A percentile compares a stretch with the other conserved stretches of the same genome.
Evolutionary conservation across 2,888 invertebrate species (phyloP).

Genomic region (Ametastegia equiseti): DNA sequence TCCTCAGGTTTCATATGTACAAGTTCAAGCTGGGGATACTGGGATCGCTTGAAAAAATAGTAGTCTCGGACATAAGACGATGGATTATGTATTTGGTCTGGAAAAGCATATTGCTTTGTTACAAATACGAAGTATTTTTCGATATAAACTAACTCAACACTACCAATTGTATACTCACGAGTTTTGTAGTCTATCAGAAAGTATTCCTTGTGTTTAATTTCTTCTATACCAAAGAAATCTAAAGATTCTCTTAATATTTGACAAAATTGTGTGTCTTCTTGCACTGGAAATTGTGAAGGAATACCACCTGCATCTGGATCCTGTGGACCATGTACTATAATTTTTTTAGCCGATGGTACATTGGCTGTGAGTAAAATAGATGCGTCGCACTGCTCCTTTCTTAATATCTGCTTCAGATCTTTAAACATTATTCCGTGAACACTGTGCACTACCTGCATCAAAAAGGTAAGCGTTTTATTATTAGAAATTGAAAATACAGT

Average conservation of each 20-base stretch:
- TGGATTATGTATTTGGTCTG: constrained; percentile 98
- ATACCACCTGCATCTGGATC: constrained; percentile 95
- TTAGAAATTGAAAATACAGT: background rate
- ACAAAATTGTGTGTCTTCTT: constrained; percentile 97
- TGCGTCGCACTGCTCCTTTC: constrained; percentile 99
- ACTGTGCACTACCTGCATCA: constrained; percentile 92
- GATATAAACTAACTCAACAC: background rate
- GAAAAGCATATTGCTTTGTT: constrained; percentile 49
- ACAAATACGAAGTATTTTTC: background rate
- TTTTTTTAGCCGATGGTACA: constrained; percentile 99
- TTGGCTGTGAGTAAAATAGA: constrained; percentile 98
- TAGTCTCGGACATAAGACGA: constrained; percentile 96
- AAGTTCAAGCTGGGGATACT: constrained; percentile 97
- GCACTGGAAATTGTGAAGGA: constrained; percentile 98
- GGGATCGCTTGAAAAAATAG: constrained; percentile 90
- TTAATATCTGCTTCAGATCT: constrained; percentile 97
- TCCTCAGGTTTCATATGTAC: constrained; percentile 95
- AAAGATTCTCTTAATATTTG: constrained; percentile 96
- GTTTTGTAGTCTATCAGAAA: constrained; percentile 99
- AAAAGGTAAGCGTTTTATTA: constrained; percentile 39
- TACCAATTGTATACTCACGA: constrained; percentile 82
- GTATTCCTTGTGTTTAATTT: constrained; percentile 91
- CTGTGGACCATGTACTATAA: constrained; percentile 96
- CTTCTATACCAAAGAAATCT: constrained; percentile 98
- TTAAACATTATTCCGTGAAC: constrained; percentile 99